Evolutionary conservation across 1,140 invertebrate species (phyloP), one percentile per base, ranked within the genome.

Genomic region (Drosophila mayri): DNA sequence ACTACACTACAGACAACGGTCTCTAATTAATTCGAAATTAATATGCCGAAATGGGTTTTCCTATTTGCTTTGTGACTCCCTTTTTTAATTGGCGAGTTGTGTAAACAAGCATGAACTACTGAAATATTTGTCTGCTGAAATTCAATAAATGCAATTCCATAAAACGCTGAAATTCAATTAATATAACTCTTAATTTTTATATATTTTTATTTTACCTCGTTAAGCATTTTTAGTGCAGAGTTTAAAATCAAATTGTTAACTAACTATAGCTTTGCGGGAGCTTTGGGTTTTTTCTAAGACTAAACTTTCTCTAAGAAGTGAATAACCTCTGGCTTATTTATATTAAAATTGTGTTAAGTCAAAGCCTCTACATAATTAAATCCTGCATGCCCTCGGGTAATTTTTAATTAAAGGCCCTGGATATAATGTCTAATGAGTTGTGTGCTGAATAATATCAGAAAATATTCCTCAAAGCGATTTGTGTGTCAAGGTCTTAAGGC

Each of bases 371-470:
- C 8, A 20, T 58, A 41, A 59, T 60, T 41, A 59, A 41, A 41
- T n/a, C 28, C 11, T 11, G n/a, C 4, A 22, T 12, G 61, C 14
- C 35, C 52, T 59, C 25, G 10, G 30, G 22, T 18, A 63, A 37
- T 63, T 41, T 32, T 44, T 37, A 66, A 66, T 66, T 66, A 44
- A 66, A 37, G n/a, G 30, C 35, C 11, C 22, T 18, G 25, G 16
- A 0, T n/a, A n/a, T 28, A 5, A 12, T 25, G 20, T 59, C 37
- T 18, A 41, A 60, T 1, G 11, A 11, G 12, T 16, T 12, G 20
- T 3, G 5, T 20, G 4, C 46, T 47, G 20, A 20, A 32, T n/a
- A 32, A 41, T 64, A 62, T 32, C 18, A 30, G 54, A 7, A 16
- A 38, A 40, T 61, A 38, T 38, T 18, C 20, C 32, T 28, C 18